Evolutionary conservation across 1,140 invertebrate species (phyloP), one percentile per base, ranked within the genome.

Genomic region (Phymastichus coffea): DNA sequence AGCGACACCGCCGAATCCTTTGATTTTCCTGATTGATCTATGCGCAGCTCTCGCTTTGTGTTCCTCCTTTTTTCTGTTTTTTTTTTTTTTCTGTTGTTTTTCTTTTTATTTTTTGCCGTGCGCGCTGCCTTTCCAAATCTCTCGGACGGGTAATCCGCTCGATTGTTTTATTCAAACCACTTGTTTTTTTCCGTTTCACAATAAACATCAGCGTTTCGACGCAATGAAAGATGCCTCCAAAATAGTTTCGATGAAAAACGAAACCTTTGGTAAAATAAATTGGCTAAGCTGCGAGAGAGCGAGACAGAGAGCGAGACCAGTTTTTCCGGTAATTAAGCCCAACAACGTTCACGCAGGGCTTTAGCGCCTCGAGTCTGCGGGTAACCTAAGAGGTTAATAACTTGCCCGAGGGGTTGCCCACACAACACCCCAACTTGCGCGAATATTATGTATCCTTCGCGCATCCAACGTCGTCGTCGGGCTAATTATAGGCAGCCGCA

Each of bases 321-420:
- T 76, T 74, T n/a, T 70, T 71, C 66, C 63, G 69, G 70, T 75
- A 75, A 76, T 77, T 77, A 74, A 69, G 65, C 68, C 61, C 60
- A n/a, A n/a, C n/a, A n/a, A n/a, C 65, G 68, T 68, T 71, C 69
- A 63, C 54, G 63, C 63, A 61, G 61, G 20, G 57, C 61, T 40
- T 23, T 43, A 41, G 40, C 20, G 33, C n/a, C 23, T 41, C 20
- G 35, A 15, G 30, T 14, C 28, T 26, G 9, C 30, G 38, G 66
- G 76, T 76, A 78, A 79, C 74, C 70, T 73, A 75, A 79, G 70
- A 78, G 73, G 71, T 78, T 78, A 75, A 79, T 76, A 78, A 79
- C 72, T 77, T 66, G 44, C n/a, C n/a, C n/a, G n/a, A n/a, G 71
- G 63, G 64, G 69, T 43, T 43, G 47, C 0, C 28, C 6, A 33